phyloP scores from a whole-genome alignment of 2,888 invertebrate species.

The Platypus cylindrus region DNA sequence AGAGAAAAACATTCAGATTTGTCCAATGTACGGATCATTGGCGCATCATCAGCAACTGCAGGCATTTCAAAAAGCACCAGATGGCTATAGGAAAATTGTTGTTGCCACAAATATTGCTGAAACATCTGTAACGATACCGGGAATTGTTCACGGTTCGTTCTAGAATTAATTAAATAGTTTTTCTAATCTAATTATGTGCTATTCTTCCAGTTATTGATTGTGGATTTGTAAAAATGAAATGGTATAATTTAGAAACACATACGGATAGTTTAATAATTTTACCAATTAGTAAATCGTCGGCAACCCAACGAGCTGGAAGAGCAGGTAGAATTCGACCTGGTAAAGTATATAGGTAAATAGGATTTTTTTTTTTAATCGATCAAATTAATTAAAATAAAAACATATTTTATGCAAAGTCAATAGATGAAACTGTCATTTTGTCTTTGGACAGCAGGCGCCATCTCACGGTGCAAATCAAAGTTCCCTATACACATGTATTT shows the following conservation, averaged over 20 bases:
- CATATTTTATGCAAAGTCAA: too few relatives aligned
- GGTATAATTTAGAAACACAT: slow-evolving; percentile 72
- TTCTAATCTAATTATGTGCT: not conserved
- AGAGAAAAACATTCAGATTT: slow-evolving; percentile 47
- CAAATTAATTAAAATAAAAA: too few relatives aligned
- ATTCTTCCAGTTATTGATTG: slow-evolving; percentile 69
- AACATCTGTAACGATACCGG: slow-evolving; percentile 89
- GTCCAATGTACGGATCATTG: slow-evolving; percentile 90
- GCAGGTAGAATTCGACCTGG: slow-evolving; percentile 79
- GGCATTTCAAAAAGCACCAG: slow-evolving; percentile 63
- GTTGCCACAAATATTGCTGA: slow-evolving; percentile 95
- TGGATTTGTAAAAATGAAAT: slow-evolving; percentile 90
- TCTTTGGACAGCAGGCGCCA: too few relatives aligned
- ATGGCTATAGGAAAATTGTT: slow-evolving; percentile 73
- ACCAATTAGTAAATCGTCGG: slow-evolving; percentile 77
- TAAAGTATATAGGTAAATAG: slow-evolving; percentile 64
- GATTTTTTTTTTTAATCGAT: too few relatives aligned
- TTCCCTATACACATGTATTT: too few relatives aligned
- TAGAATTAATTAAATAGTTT: not conserved
- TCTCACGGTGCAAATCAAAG: too few relatives aligned
- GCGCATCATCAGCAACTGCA: slow-evolving; percentile 67
- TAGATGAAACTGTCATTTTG: too few relatives aligned
- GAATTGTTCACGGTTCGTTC: slow-evolving; percentile 69
- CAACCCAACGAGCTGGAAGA: slow-evolving; percentile 83
- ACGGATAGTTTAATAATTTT: slow-evolving; percentile 74